phyloP scores from a whole-genome alignment of 2,797 vertebrate species.

The Allobates femoralis region DNA sequence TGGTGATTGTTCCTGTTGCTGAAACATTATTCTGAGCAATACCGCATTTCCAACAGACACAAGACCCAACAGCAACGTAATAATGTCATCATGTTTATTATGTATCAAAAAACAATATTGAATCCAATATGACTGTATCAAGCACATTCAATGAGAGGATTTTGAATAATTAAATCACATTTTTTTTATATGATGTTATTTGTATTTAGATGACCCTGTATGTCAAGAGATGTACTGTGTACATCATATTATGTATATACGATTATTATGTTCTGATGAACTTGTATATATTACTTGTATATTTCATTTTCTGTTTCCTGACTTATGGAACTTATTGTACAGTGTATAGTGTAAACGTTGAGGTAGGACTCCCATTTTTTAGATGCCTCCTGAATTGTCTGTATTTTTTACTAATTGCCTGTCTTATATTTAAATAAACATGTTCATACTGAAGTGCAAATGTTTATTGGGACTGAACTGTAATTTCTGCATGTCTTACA shows the following conservation, averaged over 20 bases:
- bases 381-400: neutral
- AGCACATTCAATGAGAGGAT: constrained; percentile 5
- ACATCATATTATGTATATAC: constrained; percentile 41
- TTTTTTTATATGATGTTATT: constrained; percentile 9
- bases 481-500: neutral
- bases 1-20: neutral
- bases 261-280: constrained; percentile 12
- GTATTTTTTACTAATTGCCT: constrained; percentile 22
- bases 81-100: neutral
- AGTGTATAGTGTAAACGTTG: constrained; percentile 6
- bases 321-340: neutral
- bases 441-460: neutral
- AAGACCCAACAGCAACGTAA: neutral
- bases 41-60: neutral
- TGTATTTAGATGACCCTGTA: constrained; percentile 18
- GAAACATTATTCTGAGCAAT: neutral
- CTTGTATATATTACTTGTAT: constrained; percentile 47
- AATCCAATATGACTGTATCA: neutral
- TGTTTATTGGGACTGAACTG: neutral
- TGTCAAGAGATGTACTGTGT: constrained; percentile 41
- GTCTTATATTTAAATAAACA: constrained; percentile 7
- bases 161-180: neutral
- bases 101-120: neutral
- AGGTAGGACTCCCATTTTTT: constrained; percentile 1
- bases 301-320: constrained; percentile 9